Evolutionary conservation across 2,113 vertebrate genomes (phyloP).

Genomic region (Zapornia atra): DNA sequence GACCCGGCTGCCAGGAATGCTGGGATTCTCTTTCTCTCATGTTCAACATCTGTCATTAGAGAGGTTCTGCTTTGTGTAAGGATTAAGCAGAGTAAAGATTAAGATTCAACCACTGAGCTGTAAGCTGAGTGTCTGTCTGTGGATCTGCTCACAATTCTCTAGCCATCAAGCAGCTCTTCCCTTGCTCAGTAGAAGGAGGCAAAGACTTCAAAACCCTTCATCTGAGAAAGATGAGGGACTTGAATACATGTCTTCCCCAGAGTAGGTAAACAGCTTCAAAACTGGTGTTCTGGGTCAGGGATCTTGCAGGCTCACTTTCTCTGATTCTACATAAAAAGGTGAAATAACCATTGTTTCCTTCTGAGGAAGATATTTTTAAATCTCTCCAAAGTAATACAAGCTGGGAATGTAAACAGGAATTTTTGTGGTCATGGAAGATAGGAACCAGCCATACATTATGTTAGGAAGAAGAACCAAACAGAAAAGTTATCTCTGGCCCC

Average conservation of each 20-base stretch:
- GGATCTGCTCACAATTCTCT: neutral
- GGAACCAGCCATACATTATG: neutral
- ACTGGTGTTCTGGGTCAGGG: neutral
- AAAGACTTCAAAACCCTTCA: neutral
- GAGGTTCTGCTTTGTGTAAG: conserved; percentile 20
- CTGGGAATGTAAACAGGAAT: neutral
- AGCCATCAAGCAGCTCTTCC: neutral
- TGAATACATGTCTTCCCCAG: neutral
- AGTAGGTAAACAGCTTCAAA: neutral
- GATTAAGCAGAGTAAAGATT: neutral
- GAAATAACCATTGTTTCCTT: neutral
- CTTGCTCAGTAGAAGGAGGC: neutral
- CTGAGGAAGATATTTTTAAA: neutral
- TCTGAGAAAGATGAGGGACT: neutral
- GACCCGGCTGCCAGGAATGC: neutral
- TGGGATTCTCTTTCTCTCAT: neutral
- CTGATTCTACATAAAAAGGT: neutral
- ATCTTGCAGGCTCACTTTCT: neutral
- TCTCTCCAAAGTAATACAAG: neutral
- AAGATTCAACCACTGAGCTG: neutral
- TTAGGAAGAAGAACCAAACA: neutral
- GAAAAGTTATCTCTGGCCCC: neutral
- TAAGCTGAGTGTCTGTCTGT: neutral
- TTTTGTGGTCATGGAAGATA: neutral
- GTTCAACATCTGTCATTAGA: neutral